Percentiles rank a stretch among this genome's conserved stretches.
Evolutionary conservation across 2,888 invertebrate genomes (phyloP).

Genomic region (Boloria euphrosyne): DNA sequence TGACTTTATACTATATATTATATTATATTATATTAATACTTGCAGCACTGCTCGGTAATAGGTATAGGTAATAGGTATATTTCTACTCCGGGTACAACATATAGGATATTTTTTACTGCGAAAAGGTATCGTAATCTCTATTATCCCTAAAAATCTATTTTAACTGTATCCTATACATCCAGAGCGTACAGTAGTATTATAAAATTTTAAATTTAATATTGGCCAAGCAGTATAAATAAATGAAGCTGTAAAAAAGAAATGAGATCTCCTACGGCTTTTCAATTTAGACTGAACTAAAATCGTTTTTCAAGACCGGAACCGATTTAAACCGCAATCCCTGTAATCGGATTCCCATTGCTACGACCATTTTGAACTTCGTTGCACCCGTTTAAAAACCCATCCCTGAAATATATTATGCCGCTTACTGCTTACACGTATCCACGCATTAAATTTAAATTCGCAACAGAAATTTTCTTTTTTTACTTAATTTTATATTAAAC

Average conservation of each 20-base stretch:
- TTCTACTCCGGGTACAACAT: too few species aligned
- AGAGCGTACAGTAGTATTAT: neutral
- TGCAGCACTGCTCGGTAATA: too few species aligned
- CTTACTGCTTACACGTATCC: neutral
- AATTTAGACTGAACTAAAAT: constrained; percentile 46
- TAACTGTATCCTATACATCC: too few species aligned
- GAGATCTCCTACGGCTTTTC: constrained; percentile 22
- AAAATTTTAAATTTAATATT: neutral
- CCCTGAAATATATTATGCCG: constrained; percentile 19
- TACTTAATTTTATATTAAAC: neutral
- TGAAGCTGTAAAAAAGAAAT: constrained; percentile 21
- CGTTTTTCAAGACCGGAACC: constrained; percentile 66
- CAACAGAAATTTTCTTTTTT: neutral
- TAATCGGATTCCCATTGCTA: constrained; percentile 50
- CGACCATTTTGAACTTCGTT: constrained; percentile 29
- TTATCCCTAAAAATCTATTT: neutral
- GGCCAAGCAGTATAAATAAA: constrained; percentile 15
- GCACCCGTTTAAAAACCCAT: constrained; percentile 27
- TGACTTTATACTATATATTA: too few species aligned
- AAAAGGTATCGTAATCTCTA: too few species aligned
- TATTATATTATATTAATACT: too few species aligned
- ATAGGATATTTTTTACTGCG: too few species aligned
- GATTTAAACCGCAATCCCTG: constrained; percentile 62
- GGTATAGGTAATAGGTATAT: too few species aligned
- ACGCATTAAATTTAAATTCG: constrained; percentile 2